Percentiles rank a stretch among this genome's conserved stretches.
phyloP scores from a whole-genome alignment of 2,888 invertebrate species.

The Noctua janthina region DNA sequence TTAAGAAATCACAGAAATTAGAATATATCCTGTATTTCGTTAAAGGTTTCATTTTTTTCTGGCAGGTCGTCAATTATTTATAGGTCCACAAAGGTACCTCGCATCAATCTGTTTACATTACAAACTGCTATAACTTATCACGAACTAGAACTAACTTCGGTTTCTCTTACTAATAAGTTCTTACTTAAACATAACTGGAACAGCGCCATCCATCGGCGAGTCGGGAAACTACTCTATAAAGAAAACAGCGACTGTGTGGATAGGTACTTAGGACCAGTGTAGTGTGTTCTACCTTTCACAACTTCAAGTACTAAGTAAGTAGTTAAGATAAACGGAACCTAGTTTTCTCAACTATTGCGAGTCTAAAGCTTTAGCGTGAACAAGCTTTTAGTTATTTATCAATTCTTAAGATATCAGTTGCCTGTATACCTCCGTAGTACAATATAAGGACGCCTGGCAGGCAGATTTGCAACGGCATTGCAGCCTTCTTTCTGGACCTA shows the following conservation, averaged over 20 bases:
- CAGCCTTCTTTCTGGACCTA: background rate
- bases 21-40: background rate
- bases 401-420: background rate
- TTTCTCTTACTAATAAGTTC: slow-evolving; percentile 60
- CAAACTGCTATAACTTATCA: slow-evolving; percentile 48
- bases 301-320: slow-evolving; percentile 41
- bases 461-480: background rate
- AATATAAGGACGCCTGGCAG: background rate
- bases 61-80: background rate
- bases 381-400: slow-evolving; percentile 22
- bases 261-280: slow-evolving; percentile 33
- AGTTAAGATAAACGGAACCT: slow-evolving; percentile 44
- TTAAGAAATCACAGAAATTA: background rate
- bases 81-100: background rate
- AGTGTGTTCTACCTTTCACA: slow-evolving; percentile 35
- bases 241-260: slow-evolving; percentile 39
- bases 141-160: slow-evolving; percentile 48
- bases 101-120: slow-evolving; percentile 26
- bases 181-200: slow-evolving; percentile 56
- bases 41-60: background rate
- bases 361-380: background rate
- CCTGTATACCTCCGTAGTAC: background rate
- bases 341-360: slow-evolving; percentile 21
- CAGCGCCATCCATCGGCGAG: slow-evolving; percentile 49
- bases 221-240: slow-evolving; percentile 36